These are phyloP conservation scores for Actinostola sp. DNA, from an alignment of 92 coral and sea anemone genomes.

Conservation along the genomic window DNA sequence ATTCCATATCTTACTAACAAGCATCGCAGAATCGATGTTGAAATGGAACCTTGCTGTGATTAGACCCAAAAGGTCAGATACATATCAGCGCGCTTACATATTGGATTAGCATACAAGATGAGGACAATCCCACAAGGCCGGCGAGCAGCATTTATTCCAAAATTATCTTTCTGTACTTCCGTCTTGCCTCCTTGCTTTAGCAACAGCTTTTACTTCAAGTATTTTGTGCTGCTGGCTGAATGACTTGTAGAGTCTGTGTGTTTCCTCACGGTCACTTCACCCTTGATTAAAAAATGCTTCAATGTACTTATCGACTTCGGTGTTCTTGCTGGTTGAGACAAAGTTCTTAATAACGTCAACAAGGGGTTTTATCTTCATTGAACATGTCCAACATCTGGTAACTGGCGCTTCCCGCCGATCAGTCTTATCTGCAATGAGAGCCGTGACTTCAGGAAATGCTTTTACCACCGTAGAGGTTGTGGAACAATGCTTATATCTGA, in stretches of 20 bases:
- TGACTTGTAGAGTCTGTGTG: no score
- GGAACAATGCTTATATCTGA: conserved; percentile 2
- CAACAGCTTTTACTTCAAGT: no score
- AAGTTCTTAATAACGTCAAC: conserved; percentile 36
- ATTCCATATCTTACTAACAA: conserved; percentile 30
- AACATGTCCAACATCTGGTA: conserved; percentile 28
- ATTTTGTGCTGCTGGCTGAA: no score
- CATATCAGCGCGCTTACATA: conserved; percentile 3
- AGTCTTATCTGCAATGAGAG: conserved; percentile 2
- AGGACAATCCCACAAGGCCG: background rate
- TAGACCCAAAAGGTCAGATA: conserved; percentile 12
- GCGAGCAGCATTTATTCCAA: background rate
- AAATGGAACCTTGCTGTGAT: conserved; percentile 11
- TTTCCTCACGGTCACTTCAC: no score
- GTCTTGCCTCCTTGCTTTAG: no score
- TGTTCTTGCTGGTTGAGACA: no score
- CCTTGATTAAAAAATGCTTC: background rate
- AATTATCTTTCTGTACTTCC: background rate
- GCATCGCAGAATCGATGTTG: conserved; percentile 12
- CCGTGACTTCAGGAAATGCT: conserved; percentile 13
- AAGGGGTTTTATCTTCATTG: conserved; percentile 31
- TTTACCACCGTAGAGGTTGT: background rate
- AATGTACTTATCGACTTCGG: no score
- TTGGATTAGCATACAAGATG: background rate
- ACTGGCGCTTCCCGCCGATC: background rate